A percentile compares a stretch with the other conserved stretches of the same genome.
Conservation (phyloP, 92 coral and sea anemone genomes). For the Porites lobata region DNA sequence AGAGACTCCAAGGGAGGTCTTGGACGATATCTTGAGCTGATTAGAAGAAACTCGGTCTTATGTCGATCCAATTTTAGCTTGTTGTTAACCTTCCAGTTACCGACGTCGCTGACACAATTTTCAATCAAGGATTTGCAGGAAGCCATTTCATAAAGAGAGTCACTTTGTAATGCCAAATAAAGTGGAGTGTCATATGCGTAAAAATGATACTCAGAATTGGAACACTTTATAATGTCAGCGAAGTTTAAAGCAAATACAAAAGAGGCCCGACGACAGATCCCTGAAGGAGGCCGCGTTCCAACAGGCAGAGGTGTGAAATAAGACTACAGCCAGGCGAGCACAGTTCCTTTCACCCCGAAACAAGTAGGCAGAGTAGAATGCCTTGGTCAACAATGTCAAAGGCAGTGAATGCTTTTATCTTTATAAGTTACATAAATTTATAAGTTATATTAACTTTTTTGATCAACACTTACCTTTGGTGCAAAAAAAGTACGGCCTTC, state of each 20-base stretch:
- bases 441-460: background rate
- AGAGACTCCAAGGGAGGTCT: slow-evolving; percentile 49
- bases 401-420: too few species aligned
- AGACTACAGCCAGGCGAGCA: too few species aligned
- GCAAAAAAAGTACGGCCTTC: slow-evolving; percentile 70
- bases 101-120: slow-evolving; percentile 22
- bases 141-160: slow-evolving; percentile 9
- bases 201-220: slow-evolving; percentile 20
- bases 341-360: too few species aligned
- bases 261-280: background rate
- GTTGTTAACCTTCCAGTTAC: slow-evolving; percentile 50
- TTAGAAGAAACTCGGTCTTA: slow-evolving; percentile 43
- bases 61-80: slow-evolving; percentile 51
- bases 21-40: slow-evolving; percentile 45
- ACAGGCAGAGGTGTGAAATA: too few species aligned
- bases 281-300: too few species aligned
- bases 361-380: too few species aligned
- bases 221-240: slow-evolving; percentile 38
- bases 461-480: slow-evolving; percentile 65
- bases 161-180: slow-evolving; percentile 27
- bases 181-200: slow-evolving; percentile 9
- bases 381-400: too few species aligned
- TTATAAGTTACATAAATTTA: background rate
- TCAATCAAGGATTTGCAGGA: background rate
- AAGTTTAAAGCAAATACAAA: slow-evolving; percentile 23